Base-by-base conservation (phyloP, 2,113 vertebrate species). In the Synchiropus splendidus region DNA sequence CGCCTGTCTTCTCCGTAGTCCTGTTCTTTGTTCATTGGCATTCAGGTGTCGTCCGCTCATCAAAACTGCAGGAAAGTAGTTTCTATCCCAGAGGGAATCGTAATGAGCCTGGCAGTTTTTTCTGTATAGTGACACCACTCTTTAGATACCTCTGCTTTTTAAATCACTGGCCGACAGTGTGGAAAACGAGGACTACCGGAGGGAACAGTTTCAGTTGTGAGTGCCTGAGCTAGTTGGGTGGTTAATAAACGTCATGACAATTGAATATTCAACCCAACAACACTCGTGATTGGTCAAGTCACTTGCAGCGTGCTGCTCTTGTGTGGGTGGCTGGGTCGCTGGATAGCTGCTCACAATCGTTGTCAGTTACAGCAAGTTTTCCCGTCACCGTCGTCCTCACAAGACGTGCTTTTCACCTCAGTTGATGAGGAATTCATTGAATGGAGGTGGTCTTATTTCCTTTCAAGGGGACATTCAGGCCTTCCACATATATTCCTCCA, bases 151-250 rank as follows among this genome's bases (percentile, higher is more conserved):
- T 21, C 9, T 38, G 13, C 31, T 17, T 45, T 54, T 60, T 46
- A 57, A 72, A 65, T 77, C 60, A 67, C 51, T 54, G 55, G 59
- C 68, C 55, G 38, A 51, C 33, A 55, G 47, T 42, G 45, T 40
- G 42, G 49, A 61, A 60, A n/a, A 59, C 17, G 41, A 45, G 36
- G 57, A 64, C 21, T 1, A 54, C 38, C 44, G 77, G 70, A 74
- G 70, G 75, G 42, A 62, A 18, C 36, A 37, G 54, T 39, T 41
- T 45, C 51, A 15, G 36, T 8, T 27, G 21, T 27, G 21, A 27
- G 21, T 27, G 21, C 21, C 4, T 8, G 4, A 27, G 8, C 21
- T 27, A 27, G 8, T 27, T 27, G 21, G 4, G 21, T 8, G 4
- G 21, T 27, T 27, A 27, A 27, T 27, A 27, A 8, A 27, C 8